Conservation (phyloP, 2,797 vertebrate genomes). For the Myotis vivesi region DNA sequence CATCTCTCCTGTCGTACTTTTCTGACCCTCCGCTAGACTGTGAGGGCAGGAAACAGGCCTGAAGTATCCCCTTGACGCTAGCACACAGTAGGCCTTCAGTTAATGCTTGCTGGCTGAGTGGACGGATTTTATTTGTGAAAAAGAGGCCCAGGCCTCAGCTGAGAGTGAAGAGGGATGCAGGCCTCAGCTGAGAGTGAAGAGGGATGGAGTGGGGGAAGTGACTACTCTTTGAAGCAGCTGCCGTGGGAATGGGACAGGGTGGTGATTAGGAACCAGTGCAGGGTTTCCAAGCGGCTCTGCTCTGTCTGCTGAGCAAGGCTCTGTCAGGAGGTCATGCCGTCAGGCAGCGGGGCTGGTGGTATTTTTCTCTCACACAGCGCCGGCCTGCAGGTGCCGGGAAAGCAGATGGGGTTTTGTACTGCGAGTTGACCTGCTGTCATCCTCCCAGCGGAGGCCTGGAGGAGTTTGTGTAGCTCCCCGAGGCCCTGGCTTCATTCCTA, state of each 20-base stretch:
- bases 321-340: neutral
- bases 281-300: neutral
- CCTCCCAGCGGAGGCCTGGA: slow-evolving; percentile 56
- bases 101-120: neutral
- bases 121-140: neutral
- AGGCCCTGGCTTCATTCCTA: slow-evolving; percentile 67
- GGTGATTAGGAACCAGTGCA: neutral
- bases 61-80: neutral
- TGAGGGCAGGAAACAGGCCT: neutral
- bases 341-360: neutral
- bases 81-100: neutral
- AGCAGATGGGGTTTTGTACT: slow-evolving; percentile 72
- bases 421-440: slow-evolving; percentile 52
- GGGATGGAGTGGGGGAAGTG: neutral
- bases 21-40: neutral
- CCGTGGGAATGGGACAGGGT: rapidly evolving
- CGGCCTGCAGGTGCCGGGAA: slow-evolving; percentile 24
- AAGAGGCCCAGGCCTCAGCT: neutral
- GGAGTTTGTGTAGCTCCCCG: slow-evolving; percentile 40
- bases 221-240: neutral
- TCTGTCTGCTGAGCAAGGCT: neutral
- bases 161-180: neutral
- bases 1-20: neutral
- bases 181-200: neutral
- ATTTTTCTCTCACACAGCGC: neutral